Evolutionary conservation across 2,888 invertebrate species (phyloP).

Genomic region (Malthinus flaveolus): DNA sequence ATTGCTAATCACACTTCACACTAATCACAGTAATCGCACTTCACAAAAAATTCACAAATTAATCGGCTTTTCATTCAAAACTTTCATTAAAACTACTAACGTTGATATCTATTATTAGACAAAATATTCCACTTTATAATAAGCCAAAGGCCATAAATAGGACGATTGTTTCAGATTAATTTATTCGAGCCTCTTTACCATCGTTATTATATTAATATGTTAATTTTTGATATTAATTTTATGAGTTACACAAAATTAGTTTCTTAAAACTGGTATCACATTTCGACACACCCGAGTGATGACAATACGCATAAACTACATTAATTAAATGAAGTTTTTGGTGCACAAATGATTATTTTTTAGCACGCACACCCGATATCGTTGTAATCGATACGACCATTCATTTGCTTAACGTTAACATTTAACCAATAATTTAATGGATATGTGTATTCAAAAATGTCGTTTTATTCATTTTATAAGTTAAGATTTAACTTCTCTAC

Average conservation of each 20-base stretch:
- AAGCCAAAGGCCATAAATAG: no score
- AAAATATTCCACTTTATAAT: no score
- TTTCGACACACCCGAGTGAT: slow-evolving; percentile 35
- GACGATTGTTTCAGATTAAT: no score
- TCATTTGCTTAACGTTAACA: slow-evolving; percentile 12
- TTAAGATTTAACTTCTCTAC: background rate
- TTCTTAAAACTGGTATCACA: slow-evolving; percentile 41
- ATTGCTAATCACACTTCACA: no score
- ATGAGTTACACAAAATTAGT: slow-evolving; percentile 29
- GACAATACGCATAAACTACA: slow-evolving; percentile 37
- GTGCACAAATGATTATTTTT: slow-evolving; percentile 32
- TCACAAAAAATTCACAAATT: no score
- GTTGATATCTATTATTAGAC: no score
- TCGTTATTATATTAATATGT: no score
- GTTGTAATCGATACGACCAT: slow-evolving; percentile 17
- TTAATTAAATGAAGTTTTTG: slow-evolving; percentile 33
- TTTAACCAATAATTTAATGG: slow-evolving; percentile 21
- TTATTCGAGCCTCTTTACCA: no score
- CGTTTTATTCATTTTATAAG: slow-evolving; percentile 8
- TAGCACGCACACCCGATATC: slow-evolving; percentile 28
- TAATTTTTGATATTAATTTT: no score
- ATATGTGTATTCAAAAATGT: slow-evolving; percentile 20
- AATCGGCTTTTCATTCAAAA: no score
- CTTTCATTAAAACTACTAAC: no score
- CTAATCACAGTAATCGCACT: no score